A percentile compares a stretch with the other conserved stretches of the same genome.
These are phyloP conservation scores for Zaprionus taronus DNA, from an alignment of 1,140 invertebrate genomes.

Conservation along the genomic window DNA sequence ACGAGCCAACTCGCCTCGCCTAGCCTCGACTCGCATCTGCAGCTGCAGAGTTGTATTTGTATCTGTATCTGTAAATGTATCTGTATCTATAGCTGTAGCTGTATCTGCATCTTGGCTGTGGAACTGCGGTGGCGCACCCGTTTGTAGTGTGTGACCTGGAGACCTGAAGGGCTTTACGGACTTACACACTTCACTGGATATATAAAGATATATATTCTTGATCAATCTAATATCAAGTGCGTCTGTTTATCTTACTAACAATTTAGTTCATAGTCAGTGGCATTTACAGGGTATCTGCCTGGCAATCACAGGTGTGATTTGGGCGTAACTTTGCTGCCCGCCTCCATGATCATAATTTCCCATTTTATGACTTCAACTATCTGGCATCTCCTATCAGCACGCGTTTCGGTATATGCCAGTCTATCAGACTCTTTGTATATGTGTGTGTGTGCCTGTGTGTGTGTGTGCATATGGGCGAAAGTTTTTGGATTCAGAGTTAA, in stretches of 20 bases:
- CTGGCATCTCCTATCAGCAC: conserved; percentile 31
- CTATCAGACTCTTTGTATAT: no score
- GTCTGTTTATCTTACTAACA: no score
- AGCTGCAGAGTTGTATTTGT: conserved; percentile 2
- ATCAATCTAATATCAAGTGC: no score
- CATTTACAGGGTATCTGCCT: background rate
- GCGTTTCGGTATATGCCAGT: background rate
- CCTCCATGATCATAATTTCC: conserved; percentile 49
- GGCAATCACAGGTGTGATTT: background rate
- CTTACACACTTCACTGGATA: no score
- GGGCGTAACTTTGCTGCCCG: conserved; percentile 22
- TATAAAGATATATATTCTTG: no score
- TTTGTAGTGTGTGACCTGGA: background rate
- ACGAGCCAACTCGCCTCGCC: conserved; percentile 25
- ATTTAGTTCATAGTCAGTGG: no score
- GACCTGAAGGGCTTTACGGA: no score
- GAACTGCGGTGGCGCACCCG: conserved; percentile 23
- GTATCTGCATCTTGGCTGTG: conserved; percentile 19
- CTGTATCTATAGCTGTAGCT: conserved; percentile 11
- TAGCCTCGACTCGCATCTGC: conserved; percentile 1
- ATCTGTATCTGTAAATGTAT: conserved; percentile 10
- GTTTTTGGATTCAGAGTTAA: conserved; percentile 35
- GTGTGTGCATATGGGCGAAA: conserved; percentile 45
- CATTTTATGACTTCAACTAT: conserved; percentile 45
- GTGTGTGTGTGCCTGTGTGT: background rate